Conservation (phyloP, 2,113 vertebrate species). For the Dolichotis patagonum region DNA sequence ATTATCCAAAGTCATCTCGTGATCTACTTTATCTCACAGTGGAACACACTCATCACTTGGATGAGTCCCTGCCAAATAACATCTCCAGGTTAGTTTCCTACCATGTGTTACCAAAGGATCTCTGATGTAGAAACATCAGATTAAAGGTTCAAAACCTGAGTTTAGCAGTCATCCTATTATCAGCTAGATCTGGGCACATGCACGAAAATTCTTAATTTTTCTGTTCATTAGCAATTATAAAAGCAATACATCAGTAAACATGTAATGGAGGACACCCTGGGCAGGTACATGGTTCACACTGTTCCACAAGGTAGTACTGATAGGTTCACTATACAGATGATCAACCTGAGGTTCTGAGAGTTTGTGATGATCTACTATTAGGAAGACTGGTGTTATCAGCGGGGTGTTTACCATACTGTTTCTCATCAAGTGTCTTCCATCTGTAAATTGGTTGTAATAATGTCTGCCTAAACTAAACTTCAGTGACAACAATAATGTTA, state of each 20-base stretch:
- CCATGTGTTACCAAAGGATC: not conserved
- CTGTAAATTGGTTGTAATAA: not conserved
- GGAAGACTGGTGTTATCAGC: not conserved
- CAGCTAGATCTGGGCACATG: not conserved
- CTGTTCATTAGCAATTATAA: not conserved
- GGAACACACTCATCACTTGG: not conserved
- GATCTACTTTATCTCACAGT: not conserved
- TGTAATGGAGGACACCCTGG: not conserved
- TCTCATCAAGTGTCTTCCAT: not conserved
- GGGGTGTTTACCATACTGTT: not conserved
- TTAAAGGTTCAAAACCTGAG: not conserved
- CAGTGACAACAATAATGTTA: not conserved
- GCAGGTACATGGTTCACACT: not conserved
- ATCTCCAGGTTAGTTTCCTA: not conserved
- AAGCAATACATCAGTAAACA: not conserved
- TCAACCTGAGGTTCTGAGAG: not conserved
- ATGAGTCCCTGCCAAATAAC: not conserved
- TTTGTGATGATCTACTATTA: not conserved
- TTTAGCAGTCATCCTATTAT: not conserved
- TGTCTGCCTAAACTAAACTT: not conserved
- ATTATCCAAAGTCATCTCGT: not conserved
- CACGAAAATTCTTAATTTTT: not conserved
- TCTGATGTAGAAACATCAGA: not conserved
- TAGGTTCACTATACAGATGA: not conserved
- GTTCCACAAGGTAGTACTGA: not conserved